Percentiles rank a stretch among this genome's conserved stretches.
Conservation (phyloP, 2,797 vertebrate genomes). For the Microchirus variegatus region DNA sequence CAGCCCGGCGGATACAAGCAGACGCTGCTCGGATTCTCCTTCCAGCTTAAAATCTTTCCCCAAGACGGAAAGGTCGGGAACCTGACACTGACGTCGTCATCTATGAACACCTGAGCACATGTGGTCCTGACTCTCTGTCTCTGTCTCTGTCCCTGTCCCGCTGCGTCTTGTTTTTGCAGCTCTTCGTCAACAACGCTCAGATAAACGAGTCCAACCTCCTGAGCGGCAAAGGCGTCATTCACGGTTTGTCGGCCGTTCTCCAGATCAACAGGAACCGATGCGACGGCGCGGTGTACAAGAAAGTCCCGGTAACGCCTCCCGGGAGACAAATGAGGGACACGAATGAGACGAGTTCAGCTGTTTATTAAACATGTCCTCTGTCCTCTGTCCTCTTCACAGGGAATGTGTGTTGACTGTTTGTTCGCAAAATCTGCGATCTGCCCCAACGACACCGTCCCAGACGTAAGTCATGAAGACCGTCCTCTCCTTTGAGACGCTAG, state of each 20-base stretch:
- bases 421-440: constrained; percentile 65
- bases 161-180: constrained; percentile 70
- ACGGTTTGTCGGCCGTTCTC: constrained; percentile 86
- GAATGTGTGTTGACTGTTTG: constrained; percentile 71
- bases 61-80: constrained; percentile 78
- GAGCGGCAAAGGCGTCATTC: constrained; percentile 89
- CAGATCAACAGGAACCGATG: constrained; percentile 90
- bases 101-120: not conserved
- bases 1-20: constrained; percentile 86
- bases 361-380: not conserved
- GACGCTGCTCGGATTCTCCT: constrained; percentile 90
- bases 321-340: no score
- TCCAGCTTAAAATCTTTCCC: constrained; percentile 84
- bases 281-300: constrained; percentile 64
- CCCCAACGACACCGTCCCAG: constrained; percentile 71
- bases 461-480: constrained; percentile 76
- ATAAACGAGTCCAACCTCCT: constrained; percentile 85
- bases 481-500: not conserved
- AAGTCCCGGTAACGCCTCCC: constrained; percentile 43
- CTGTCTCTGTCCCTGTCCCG: not conserved
- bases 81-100: not conserved
- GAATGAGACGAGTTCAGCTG: not conserved
- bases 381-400: constrained; percentile 53
- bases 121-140: not conserved
- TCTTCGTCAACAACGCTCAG: constrained; percentile 87